Evolutionary conservation across 2,888 invertebrate species (phyloP), one percentile per base, ranked within the genome.

Genomic region (Amphipoea oculea): DNA sequence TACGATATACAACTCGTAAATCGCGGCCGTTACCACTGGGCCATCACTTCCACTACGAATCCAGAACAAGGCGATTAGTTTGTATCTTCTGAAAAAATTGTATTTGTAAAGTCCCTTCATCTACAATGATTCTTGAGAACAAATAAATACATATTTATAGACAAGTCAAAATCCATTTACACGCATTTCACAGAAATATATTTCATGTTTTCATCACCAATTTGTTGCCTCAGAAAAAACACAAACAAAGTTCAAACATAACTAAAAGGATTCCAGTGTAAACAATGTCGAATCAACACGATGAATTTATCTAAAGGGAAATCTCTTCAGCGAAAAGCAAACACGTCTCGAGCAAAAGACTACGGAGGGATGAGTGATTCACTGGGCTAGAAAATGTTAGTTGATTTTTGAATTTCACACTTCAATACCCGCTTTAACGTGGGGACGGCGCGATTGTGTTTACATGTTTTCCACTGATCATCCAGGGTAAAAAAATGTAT

Each of bases 351-450:
- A 92, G 93, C 92, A 93, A 94, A 94, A 95, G 93, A 93, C 94
- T 95, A 92, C 92, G 91, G 92, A 93, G 94, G 94, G 95, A 93
- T 94, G 95, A 94, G 92, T 91, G 93, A 95, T 92, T 95, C 96
- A 96, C 93, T 96, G 96, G 92, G 90, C 92, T 94, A 94, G 96
- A 96, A 96, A 96, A 96, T 95, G 95, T 96, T 96, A 96, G 95
- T 96, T 96, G 96, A 96, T 96, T 96, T 96, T 96, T 96, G 96
- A 95, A 96, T 96, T 96, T 96, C 94, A 95, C 94, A 94, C 95
- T 94, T 93, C 94, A 94, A 91, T 94, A 94, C 93, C 85, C 92
- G 86, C 92, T 92, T 94, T 93, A 94, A 95, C 94, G 92, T 90
- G 90, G 86, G 88, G 90, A 83, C 83, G 80, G 83, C 84, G 85